Base-by-base conservation (phyloP, 2,888 invertebrate species). In the Selenia dentaria region DNA sequence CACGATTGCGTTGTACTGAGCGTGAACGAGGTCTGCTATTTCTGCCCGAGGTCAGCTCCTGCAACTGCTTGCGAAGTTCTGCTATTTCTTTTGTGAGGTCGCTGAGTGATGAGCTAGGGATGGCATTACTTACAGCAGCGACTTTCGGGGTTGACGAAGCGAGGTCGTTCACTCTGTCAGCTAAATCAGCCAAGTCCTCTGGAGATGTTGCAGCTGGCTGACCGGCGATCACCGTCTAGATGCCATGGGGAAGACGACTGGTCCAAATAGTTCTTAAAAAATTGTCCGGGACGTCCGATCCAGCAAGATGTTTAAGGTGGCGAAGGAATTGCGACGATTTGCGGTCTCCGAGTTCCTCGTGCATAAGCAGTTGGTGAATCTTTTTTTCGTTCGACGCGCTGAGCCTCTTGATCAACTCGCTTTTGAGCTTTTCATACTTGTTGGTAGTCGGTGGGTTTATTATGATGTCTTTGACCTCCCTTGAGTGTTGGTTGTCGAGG, bases 391-490 rank as follows among this genome's bases (percentile, higher is more conserved):
- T 22, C 6, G 22, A 22, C 22, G 22, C 22, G 22, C 6, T 22
- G 1, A 22, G 8, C 8, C 22, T 22, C 22, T 22, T 22, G 2
- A 22, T 22, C 2, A 22, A 8, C 6, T 22, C 22, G 22, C 3
- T 22, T 6, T 22, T 22, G 6, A 22, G n/a, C 0, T 3, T 24
- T 9, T 45, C 34, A n/a, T 45, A 45, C 10, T 24, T 45, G n/a
- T 13, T 16, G 3, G 14, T 13, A 1, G 20, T 9, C 0, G 38
- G 38, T 1, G 45, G 38, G 2, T 26, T 8, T 6, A 24, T 16
- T 5, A 38, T 45, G 1, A 45, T 38, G 24, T 38, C 38, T 29
- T 38, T 34, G 6, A 45, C 34, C 6, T 38, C 45, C 6, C 20
- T 32, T 13, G 45, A 33, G 10, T 38, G 28, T 1, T 6, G 33